Conservation (phyloP, 2,113 vertebrate genomes). For the Gavia stellata region DNA sequence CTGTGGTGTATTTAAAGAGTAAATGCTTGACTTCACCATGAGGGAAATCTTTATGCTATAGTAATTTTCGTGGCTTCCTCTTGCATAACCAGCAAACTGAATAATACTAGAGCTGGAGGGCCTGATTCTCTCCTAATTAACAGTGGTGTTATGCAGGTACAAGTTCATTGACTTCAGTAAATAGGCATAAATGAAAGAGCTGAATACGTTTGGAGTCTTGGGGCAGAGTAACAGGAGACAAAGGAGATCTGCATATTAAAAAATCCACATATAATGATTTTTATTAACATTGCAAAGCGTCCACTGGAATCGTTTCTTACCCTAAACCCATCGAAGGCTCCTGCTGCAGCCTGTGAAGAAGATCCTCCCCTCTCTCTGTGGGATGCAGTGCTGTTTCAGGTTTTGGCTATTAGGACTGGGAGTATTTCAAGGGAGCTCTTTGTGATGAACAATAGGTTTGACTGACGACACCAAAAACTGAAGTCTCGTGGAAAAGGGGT, state of each 20-base stretch:
- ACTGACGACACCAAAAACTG: neutral
- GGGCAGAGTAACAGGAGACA: neutral
- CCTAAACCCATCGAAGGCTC: rapidly evolving
- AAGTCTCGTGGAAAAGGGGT: neutral
- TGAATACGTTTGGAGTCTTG: neutral
- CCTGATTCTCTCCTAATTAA: neutral
- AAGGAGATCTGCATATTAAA: neutral
- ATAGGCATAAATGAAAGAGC: neutral
- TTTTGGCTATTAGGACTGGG: neutral
- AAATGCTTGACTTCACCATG: neutral
- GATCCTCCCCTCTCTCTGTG: neutral
- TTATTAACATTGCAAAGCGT: neutral
- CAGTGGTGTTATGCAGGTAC: neutral
- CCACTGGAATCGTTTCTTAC: neutral
- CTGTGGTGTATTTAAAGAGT: neutral
- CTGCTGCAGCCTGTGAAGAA: neutral
- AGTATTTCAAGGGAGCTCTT: neutral
- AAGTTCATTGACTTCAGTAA: neutral
- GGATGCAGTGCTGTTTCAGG: neutral
- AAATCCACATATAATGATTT: neutral
- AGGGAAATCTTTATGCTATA: neutral
- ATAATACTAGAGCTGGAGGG: neutral
- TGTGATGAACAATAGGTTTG: neutral
- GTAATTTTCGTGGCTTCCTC: neutral
- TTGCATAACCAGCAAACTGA: neutral